phyloP scores from a whole-genome alignment of 2,797 vertebrate genomes.

The Adelosebastes latens region DNA sequence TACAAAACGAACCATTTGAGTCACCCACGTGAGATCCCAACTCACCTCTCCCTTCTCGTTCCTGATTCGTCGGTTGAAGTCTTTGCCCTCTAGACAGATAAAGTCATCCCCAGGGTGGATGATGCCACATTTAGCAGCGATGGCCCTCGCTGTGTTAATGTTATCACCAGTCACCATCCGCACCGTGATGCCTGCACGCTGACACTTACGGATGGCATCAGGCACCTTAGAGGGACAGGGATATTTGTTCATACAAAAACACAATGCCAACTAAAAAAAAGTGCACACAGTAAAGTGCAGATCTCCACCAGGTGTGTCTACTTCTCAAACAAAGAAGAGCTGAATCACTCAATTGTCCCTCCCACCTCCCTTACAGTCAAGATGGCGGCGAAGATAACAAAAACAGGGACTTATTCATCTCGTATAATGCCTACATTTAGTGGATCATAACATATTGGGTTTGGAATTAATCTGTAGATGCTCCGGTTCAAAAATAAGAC shows the following conservation, averaged over 20 bases:
- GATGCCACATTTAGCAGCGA: constrained; percentile 92
- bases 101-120: constrained; percentile 93
- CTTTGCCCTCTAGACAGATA: constrained; percentile 92
- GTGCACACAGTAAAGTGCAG: background rate
- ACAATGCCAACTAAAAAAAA: background rate
- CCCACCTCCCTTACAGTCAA: background rate
- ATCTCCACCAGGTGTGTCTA: background rate
- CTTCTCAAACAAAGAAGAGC: background rate
- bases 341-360: background rate
- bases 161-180: constrained; percentile 96
- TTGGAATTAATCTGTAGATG: background rate
- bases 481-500: background rate
- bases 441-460: background rate
- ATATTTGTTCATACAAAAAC: background rate
- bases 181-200: constrained; percentile 92
- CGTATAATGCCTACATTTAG: background rate
- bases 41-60: constrained; percentile 94
- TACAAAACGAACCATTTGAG: background rate
- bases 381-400: background rate
- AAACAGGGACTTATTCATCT: background rate
- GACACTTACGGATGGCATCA: constrained; percentile 91
- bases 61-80: constrained; percentile 92
- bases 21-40: background rate
- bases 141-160: constrained; percentile 93
- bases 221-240: constrained; percentile 83